Conservation (phyloP, 2,888 invertebrate species). For the Rhagium mordax region DNA sequence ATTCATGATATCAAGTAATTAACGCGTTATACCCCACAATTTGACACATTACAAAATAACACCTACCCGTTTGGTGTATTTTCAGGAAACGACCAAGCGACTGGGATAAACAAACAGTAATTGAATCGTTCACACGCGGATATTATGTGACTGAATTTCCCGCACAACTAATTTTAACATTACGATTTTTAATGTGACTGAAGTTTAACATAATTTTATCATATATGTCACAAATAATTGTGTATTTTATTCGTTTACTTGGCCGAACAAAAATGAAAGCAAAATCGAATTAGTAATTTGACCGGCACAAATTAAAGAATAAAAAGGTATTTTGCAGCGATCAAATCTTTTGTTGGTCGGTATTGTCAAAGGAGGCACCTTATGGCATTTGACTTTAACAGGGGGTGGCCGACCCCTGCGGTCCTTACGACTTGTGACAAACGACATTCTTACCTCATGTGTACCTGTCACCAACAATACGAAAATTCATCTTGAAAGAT, state of each 20-base stretch:
- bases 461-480: constrained; percentile 63
- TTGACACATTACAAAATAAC: constrained; percentile 51
- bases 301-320: constrained; percentile 53
- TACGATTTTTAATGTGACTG: too few relatives aligned
- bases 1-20: constrained; percentile 53
- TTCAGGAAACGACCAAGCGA: constrained; percentile 38
- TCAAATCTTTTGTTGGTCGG: constrained; percentile 57
- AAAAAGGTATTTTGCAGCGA: constrained; percentile 55
- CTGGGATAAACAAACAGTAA: constrained; percentile 42
- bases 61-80: constrained; percentile 41
- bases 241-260: not conserved
- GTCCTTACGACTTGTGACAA: constrained; percentile 64
- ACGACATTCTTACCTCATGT: constrained; percentile 63
- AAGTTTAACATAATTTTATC: not conserved
- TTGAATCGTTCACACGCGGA: constrained; percentile 12
- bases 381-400: constrained; percentile 62
- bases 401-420: constrained; percentile 63
- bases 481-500: constrained; percentile 41
- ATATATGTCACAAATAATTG: not conserved
- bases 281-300: constrained; percentile 50
- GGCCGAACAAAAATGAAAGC: constrained; percentile 34
- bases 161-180: not conserved
- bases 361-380: constrained; percentile 64
- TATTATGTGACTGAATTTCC: constrained; percentile 5
- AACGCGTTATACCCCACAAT: constrained; percentile 53